Conservation (phyloP, 1,140 invertebrate species). For the Hyphantria cunea region DNA sequence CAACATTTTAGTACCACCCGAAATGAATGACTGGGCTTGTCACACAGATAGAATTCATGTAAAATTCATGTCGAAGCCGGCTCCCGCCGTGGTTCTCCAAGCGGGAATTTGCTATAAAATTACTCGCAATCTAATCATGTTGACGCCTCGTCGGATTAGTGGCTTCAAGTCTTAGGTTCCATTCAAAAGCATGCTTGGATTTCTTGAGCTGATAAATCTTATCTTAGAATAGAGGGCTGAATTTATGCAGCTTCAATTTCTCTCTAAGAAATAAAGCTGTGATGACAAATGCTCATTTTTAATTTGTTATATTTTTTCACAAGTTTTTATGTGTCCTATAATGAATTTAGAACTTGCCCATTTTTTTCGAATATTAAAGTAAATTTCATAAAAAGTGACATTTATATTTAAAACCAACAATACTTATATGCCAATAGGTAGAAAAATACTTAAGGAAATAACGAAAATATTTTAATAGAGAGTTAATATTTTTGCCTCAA, state of each 20-base stretch:
- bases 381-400: no score
- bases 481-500: no score
- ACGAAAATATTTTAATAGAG: no score
- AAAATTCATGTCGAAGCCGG: slow-evolving; percentile 70
- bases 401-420: no score
- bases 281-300: background rate
- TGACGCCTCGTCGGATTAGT: slow-evolving; percentile 36
- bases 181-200: slow-evolving; percentile 24
- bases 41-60: slow-evolving; percentile 60
- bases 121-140: slow-evolving; percentile 67
- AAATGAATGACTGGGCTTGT: slow-evolving; percentile 60
- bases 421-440: no score
- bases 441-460: no score
- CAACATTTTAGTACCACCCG: slow-evolving; percentile 22
- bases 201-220: slow-evolving; percentile 24
- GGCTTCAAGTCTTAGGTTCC: slow-evolving; percentile 27
- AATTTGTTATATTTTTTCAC: no score
- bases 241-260: slow-evolving; percentile 14
- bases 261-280: background rate
- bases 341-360: no score
- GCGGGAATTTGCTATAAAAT: slow-evolving; percentile 68
- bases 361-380: no score
- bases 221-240: slow-evolving; percentile 13
- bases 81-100: slow-evolving; percentile 42
- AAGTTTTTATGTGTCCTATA: no score